Evolutionary conservation across 2,888 invertebrate genomes (phyloP).

Genomic region (Drosophila rubida): DNA sequence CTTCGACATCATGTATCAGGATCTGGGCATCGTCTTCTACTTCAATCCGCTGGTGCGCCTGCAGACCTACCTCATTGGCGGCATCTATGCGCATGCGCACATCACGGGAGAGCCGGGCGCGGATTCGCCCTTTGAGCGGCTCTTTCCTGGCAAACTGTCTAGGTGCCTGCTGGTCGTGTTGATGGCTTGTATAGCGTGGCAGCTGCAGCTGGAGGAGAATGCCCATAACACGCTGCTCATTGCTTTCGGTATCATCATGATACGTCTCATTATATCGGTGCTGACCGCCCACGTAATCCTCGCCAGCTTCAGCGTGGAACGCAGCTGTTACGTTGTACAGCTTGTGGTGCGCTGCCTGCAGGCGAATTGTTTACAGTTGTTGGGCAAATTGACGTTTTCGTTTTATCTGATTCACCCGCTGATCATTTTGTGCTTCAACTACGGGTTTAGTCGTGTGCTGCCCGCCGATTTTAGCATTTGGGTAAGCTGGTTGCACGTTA

Average conservation of each 20-base stretch:
- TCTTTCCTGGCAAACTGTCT: conserved; percentile 1
- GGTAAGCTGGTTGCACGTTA: conserved; percentile 23
- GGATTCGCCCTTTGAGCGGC: conserved; percentile 16
- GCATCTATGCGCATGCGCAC: conserved; percentile 40
- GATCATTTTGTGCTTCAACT: conserved; percentile 36
- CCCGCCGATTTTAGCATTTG: conserved; percentile 29
- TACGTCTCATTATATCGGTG: conserved; percentile 11
- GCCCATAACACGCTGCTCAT: not conserved
- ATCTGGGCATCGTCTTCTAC: conserved; percentile 18
- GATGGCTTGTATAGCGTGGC: not conserved
- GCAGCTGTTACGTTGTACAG: conserved; percentile 2
- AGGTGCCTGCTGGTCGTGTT: not conserved
- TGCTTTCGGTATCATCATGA: not conserved
- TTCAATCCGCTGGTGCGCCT: conserved; percentile 30
- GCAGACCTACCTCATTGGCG: conserved; percentile 41
- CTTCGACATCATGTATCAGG: conserved; percentile 17
- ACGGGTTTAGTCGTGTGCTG: conserved; percentile 22
- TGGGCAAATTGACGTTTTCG: conserved; percentile 44
- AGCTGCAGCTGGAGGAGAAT: not conserved
- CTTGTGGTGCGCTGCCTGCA: conserved; percentile 30
- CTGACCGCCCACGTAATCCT: conserved; percentile 30
- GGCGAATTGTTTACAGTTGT: conserved; percentile 29
- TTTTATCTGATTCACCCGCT: conserved; percentile 53
- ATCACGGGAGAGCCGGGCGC: not conserved
- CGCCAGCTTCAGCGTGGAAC: conserved; percentile 9